phyloP scores from a whole-genome alignment of 2,888 invertebrate species.

The Iphiclides podalirius region DNA sequence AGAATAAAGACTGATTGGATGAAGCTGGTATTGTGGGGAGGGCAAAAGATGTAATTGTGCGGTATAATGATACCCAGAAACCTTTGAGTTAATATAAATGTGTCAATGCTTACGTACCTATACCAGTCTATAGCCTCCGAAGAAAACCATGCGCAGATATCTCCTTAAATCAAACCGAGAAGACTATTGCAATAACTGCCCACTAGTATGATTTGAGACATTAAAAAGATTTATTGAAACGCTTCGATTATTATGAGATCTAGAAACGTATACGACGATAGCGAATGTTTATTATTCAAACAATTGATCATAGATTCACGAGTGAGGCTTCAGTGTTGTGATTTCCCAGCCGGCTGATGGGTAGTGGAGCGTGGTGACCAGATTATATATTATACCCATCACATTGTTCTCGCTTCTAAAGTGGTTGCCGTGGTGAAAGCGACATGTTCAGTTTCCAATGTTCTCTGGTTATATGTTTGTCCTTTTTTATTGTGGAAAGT shows the following conservation, averaged over 20 bases:
- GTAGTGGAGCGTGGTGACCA: conserved; percentile 48
- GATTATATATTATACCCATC: conserved; percentile 34
- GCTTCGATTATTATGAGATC: conserved; percentile 16
- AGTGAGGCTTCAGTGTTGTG: conserved; percentile 8
- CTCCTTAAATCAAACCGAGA: no score
- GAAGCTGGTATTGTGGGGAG: no score
- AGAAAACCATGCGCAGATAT: no score
- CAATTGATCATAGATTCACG: conserved; percentile 7
- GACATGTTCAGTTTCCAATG: conserved; percentile 45
- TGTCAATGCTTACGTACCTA: no score
- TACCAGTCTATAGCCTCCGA: no score
- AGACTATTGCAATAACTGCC: no score
- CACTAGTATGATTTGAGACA: conserved; percentile 9
- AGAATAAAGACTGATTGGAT: no score
- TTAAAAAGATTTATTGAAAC: neutral
- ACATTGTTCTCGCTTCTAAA: conserved; percentile 32
- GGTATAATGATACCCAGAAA: no score
- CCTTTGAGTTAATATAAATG: no score
- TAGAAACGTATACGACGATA: conserved; percentile 17
- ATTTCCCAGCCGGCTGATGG: conserved; percentile 26
- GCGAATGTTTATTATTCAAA: conserved; percentile 17
- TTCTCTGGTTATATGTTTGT: conserved; percentile 15
- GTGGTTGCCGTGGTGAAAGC: conserved; percentile 31
- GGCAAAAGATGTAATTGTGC: no score
- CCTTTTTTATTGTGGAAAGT: conserved; percentile 4